Evolutionary conservation across 1,140 invertebrate species (phyloP), one percentile per base, ranked within the genome.

Genomic region (Lasaia peninsularis): DNA sequence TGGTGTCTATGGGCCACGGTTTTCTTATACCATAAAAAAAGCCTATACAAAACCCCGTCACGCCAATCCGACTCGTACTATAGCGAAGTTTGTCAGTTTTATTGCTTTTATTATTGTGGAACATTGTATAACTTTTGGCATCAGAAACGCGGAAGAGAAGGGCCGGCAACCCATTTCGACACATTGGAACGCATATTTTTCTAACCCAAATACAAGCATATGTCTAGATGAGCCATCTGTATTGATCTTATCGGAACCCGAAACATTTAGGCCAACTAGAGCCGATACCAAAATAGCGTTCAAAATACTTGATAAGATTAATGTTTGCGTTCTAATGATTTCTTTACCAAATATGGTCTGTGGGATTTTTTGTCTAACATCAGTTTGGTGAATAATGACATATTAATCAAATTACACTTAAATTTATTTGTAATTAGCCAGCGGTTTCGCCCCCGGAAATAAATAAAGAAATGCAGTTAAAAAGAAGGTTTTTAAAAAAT

Each of bases 191-290:
- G 20, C 44, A 48, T 48, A 48, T 48, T 48, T 48, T 48, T 48
- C 44, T 48, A 48, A 48, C 44, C 44, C 44, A 48, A 48, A 48
- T 48, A 21, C 18, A 44, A 44, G 11, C n/a, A 28, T 7, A 28
- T 7, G 24, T 28, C 20, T 48, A 48, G 44, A 48, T 48, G 44
- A 48, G 44, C 44, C 20, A n/a, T 48, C 20, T 24, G 44, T 24
- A 48, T 48, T 48, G 44, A 48, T 24, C 44, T 48, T 16, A 48
- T 48, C 20, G 44, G 21, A 48, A 48, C 11, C 7, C 44, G 44
- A 48, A 48, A 48, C 44, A 48, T 12, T 21, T 48, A 48, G 44
- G 44, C 44, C 44, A 48, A 48, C 44, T 48, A 48, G 20, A 18
- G 40, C 4, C 16, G 16, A 6, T 20, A 48, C 40, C 18, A 21